Percentiles rank a stretch among this genome's conserved stretches.
Conservation (phyloP, 2,888 invertebrate genomes). For the Cosmia pyralina region DNA sequence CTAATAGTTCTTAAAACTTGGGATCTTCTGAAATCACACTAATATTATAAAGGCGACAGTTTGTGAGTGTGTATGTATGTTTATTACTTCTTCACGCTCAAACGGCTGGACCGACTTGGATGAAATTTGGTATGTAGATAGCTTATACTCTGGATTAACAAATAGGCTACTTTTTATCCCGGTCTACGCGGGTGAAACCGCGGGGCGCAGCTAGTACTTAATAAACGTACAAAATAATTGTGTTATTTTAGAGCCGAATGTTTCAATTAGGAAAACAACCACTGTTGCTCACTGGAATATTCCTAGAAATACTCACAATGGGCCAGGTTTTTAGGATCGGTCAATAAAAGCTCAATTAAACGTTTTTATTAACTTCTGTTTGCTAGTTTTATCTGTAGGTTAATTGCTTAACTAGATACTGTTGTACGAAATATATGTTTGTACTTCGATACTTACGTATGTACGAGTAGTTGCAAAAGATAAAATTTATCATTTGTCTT, state of each 20-base stretch:
- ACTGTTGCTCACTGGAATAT: background rate
- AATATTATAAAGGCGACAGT: too few relatives aligned
- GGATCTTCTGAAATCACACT: background rate
- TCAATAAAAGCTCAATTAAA: slow-evolving; percentile 46
- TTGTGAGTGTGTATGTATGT: too few relatives aligned
- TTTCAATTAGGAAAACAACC: slow-evolving; percentile 24
- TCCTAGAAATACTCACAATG: background rate
- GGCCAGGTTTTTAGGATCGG: slow-evolving; percentile 16
- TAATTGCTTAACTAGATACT: slow-evolving; percentile 31
- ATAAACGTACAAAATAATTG: background rate
- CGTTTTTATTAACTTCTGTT: slow-evolving; percentile 43
- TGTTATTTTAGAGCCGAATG: too few relatives aligned
- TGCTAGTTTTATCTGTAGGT: slow-evolving; percentile 26
- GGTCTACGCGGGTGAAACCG: too few relatives aligned
- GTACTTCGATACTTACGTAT: slow-evolving; percentile 3
- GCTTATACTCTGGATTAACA: too few relatives aligned
- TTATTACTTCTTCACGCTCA: too few relatives aligned
- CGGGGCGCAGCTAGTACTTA: too few relatives aligned
- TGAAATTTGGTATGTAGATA: too few relatives aligned
- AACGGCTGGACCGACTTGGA: too few relatives aligned
- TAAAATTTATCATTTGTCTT: slow-evolving; percentile 17
- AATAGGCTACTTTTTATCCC: too few relatives aligned
- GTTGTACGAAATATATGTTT: slow-evolving; percentile 16
- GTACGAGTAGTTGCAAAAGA: background rate
- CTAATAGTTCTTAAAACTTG: background rate